Percentiles rank a stretch among this genome's conserved stretches.
Conservation (phyloP, 2,797 vertebrate species). For the Anabacerthia variegaticeps region DNA sequence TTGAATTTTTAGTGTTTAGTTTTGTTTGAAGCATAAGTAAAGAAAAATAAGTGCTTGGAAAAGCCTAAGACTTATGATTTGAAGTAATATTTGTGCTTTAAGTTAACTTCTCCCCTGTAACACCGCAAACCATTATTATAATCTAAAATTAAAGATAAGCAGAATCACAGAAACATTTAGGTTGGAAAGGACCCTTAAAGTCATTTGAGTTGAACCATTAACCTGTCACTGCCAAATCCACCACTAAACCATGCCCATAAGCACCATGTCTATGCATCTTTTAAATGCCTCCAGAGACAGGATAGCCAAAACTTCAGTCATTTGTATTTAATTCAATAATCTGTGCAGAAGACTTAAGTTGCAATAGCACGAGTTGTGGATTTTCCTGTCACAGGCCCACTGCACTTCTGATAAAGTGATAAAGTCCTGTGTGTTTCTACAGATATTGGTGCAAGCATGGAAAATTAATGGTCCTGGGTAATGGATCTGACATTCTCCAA, state of each 20-base stretch:
- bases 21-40: not conserved
- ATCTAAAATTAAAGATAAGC: not conserved
- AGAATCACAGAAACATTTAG: not conserved
- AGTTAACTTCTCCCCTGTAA: fast-evolving
- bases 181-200: not conserved
- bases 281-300: not conserved
- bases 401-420: not conserved
- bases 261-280: not conserved
- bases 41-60: not conserved
- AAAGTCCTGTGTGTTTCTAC: not conserved
- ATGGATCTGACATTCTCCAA: not conserved
- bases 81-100: not conserved
- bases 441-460: not conserved
- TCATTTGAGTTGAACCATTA: not conserved
- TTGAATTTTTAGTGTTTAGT: not conserved
- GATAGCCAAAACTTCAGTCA: not conserved
- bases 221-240: not conserved
- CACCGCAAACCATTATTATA: not conserved
- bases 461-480: not conserved
- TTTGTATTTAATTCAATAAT: not conserved
- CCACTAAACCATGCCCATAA: not conserved
- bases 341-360: not conserved
- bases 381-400: not conserved
- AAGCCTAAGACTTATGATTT: not conserved
- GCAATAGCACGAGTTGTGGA: not conserved